These are phyloP conservation scores for Cantharis nigra DNA, from an alignment of 2,888 invertebrate genomes.

Conservation along the genomic window DNA sequence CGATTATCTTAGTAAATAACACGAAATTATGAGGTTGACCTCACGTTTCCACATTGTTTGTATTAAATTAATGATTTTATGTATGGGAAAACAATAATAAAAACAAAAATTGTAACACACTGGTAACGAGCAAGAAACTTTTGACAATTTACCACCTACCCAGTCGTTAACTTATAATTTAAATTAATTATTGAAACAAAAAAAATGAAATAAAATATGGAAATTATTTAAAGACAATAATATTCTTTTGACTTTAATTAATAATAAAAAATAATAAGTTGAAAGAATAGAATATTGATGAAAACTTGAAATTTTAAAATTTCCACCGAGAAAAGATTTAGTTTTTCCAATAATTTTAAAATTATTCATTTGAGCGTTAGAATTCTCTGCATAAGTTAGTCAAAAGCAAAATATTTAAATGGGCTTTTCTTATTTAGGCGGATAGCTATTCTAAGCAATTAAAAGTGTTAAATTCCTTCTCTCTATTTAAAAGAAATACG, in stretches of 20 bases:
- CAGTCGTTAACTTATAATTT: background rate
- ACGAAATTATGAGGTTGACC: background rate
- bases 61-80: slow-evolving; percentile 4
- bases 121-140: background rate
- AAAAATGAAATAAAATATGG: no score
- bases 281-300: background rate
- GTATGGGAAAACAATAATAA: slow-evolving; percentile 1
- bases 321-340: background rate
- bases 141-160: background rate
- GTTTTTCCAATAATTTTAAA: background rate
- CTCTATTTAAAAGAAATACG: background rate
- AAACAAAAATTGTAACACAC: background rate
- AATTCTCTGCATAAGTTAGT: background rate
- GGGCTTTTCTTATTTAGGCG: background rate
- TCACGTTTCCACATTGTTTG: slow-evolving; percentile 1
- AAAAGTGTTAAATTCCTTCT: background rate
- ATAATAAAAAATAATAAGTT: background rate
- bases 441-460: background rate
- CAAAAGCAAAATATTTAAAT: background rate
- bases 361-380: background rate
- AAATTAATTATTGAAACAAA: background rate
- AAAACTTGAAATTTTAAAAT: background rate
- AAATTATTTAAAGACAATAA: no score
- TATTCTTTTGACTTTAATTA: no score
- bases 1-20: slow-evolving; percentile 5